These are phyloP conservation scores for Mugil cephalus DNA, from an alignment of 2,113 vertebrate genomes.

Conservation along the genomic window DNA sequence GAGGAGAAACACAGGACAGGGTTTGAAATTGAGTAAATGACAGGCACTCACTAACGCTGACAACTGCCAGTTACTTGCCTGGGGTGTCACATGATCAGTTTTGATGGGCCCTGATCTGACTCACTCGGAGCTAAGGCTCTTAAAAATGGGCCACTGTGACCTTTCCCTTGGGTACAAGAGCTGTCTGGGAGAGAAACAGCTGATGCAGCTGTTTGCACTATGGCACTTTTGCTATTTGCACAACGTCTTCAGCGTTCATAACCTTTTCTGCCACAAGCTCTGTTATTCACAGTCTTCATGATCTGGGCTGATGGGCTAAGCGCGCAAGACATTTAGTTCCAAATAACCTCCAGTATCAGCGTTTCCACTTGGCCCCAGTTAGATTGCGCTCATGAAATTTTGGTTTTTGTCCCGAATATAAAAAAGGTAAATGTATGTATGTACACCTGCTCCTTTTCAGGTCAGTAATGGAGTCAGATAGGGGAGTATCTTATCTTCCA, in stretches of 20 bases:
- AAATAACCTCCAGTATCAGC: slow-evolving; percentile 51
- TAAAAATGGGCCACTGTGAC: slow-evolving; percentile 74
- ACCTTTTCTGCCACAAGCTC: slow-evolving; percentile 75
- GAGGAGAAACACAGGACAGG: slow-evolving; percentile 38
- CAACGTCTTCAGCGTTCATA: slow-evolving; percentile 65
- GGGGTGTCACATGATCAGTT: slow-evolving; percentile 71
- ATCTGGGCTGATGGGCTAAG: slow-evolving; percentile 55
- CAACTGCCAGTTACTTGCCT: slow-evolving; percentile 72
- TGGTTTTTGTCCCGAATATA: slow-evolving; percentile 34
- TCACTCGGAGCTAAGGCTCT: slow-evolving; percentile 67
- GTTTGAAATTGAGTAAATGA: slow-evolving; percentile 69
- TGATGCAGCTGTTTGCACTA: slow-evolving; percentile 75
- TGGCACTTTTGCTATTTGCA: slow-evolving; percentile 70
- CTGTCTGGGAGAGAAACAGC: slow-evolving; percentile 69
- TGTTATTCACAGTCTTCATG: slow-evolving; percentile 61
- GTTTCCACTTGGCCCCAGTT: slow-evolving; percentile 17
- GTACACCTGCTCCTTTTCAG: too few relatives aligned
- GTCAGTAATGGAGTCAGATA: too few relatives aligned
- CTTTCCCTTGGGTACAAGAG: slow-evolving; percentile 76
- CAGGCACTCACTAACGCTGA: slow-evolving; percentile 73
- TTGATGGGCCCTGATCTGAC: slow-evolving; percentile 73
- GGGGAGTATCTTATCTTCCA: too few relatives aligned
- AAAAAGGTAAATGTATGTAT: too few relatives aligned
- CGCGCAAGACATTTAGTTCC: slow-evolving; percentile 30
- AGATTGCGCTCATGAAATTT: slow-evolving; percentile 4